Conservation (phyloP, 2,797 vertebrate species). For the Podarcis siculus region DNA sequence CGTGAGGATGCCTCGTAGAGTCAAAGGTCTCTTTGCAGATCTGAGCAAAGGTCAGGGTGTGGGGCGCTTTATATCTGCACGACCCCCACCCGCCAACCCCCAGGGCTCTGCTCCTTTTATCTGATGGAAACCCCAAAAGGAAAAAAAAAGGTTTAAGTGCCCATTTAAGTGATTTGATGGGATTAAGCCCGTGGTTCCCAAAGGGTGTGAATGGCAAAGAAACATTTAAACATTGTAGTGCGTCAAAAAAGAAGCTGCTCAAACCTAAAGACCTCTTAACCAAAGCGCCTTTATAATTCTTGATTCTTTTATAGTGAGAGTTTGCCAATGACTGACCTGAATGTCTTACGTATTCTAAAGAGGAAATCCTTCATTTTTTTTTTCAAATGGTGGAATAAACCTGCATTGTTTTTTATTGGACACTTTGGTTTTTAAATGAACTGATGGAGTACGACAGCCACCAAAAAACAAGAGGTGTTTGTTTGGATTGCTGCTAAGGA, state of each 20-base stretch:
- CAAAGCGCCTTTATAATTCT: conserved; percentile 64
- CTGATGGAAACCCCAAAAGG: conserved; percentile 64
- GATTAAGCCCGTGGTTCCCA: no score
- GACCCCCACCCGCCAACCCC: background rate
- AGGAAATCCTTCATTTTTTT: conserved; percentile 27
- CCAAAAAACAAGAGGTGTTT: conserved; percentile 81
- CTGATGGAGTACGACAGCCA: conserved; percentile 81
- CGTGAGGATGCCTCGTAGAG: background rate
- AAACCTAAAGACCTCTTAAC: conserved; percentile 52
- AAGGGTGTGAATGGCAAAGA: no score
- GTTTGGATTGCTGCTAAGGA: conserved; percentile 93
- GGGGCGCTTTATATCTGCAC: no score
- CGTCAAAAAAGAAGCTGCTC: conserved; percentile 1
- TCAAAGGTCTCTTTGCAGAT: conserved; percentile 16
- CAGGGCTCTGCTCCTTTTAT: conserved; percentile 61
- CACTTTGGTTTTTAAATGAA: conserved; percentile 65
- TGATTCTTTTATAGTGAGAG: conserved; percentile 40
- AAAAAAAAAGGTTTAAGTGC: conserved; percentile 35
- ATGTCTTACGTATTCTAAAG: conserved; percentile 63
- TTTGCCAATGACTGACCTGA: conserved; percentile 56
- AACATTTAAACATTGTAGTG: no score
- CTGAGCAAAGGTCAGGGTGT: conserved; percentile 23
- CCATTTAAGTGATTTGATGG: conserved; percentile 53
- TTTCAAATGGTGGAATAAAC: conserved; percentile 47
- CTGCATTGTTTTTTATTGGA: conserved; percentile 71